Percentiles rank a stretch among this genome's conserved stretches.
These are phyloP conservation scores for Peucedramus taeniatus DNA, from an alignment of 2,113 vertebrate species.

Conservation along the genomic window DNA sequence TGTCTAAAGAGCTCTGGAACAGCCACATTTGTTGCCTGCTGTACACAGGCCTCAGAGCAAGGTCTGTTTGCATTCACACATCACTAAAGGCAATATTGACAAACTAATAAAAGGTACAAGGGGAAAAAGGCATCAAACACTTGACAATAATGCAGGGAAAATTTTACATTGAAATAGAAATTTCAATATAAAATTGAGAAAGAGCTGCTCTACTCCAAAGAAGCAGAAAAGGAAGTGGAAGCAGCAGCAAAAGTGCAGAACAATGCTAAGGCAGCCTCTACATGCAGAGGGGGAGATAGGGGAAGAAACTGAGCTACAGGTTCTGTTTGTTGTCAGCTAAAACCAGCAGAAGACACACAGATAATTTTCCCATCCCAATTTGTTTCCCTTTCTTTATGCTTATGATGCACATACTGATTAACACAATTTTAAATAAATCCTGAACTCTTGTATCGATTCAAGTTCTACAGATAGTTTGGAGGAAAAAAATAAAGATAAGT, in stretches of 20 bases:
- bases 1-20: not conserved
- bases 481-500: not conserved
- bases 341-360: not conserved
- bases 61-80: not conserved
- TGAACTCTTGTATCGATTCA: not conserved
- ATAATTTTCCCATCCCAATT: not conserved
- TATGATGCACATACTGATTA: not conserved
- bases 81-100: not conserved
- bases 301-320: not conserved
- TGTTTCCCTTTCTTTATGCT: constrained; percentile 26
- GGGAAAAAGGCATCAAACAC: not conserved
- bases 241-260: not conserved
- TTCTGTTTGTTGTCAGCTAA: constrained; percentile 33
- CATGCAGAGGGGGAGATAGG: not conserved
- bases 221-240: not conserved
- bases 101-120: not conserved
- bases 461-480: not conserved
- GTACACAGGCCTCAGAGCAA: not conserved
- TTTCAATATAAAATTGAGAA: not conserved
- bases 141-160: not conserved
- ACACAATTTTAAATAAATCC: not conserved
- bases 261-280: not conserved
- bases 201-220: not conserved
- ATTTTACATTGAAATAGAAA: not conserved
- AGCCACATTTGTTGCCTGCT: not conserved